Evolutionary conservation across 1,140 invertebrate genomes (phyloP).

Genomic region (Stegodyphus dumicola): DNA sequence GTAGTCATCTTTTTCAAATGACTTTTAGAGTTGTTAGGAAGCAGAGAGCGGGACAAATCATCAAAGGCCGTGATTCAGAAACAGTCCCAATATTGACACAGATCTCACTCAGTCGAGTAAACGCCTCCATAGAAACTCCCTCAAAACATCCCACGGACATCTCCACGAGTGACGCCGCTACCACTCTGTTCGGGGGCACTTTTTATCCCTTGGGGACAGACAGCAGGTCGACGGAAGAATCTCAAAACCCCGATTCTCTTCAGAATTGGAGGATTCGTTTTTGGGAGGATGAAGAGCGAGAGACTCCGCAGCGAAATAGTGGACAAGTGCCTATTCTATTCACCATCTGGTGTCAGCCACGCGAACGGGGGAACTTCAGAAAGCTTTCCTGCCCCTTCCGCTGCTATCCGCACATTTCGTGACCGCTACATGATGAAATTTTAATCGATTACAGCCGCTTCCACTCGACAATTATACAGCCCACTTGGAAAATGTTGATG

Average conservation of each 20-base stretch:
- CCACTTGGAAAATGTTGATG: neutral
- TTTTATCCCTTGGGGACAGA: neutral
- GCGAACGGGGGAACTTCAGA: neutral
- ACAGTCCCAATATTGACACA: conserved; percentile 6
- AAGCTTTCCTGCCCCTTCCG: neutral
- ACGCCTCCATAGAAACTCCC: neutral
- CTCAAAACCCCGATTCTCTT: neutral
- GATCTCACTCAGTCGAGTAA: neutral
- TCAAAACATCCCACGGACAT: conserved; percentile 18
- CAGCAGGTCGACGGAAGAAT: neutral
- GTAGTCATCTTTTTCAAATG: too few relatives aligned
- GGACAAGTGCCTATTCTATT: neutral
- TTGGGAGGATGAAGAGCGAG: neutral
- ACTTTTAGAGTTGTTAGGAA: too few relatives aligned
- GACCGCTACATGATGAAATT: neutral
- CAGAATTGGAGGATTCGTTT: conserved; percentile 2
- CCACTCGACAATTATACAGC: neutral
- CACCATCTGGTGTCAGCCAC: neutral
- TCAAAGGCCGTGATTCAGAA: neutral
- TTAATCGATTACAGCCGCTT: neutral
- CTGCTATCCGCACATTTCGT: neutral
- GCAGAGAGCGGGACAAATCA: neutral
- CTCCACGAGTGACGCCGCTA: neutral
- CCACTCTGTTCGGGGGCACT: neutral
- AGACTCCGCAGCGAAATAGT: neutral